A percentile compares a stretch with the other conserved stretches of the same genome.
These are phyloP conservation scores for Sebastes matsubarae DNA, from an alignment of 2,797 vertebrate species.

Conservation along the genomic window DNA sequence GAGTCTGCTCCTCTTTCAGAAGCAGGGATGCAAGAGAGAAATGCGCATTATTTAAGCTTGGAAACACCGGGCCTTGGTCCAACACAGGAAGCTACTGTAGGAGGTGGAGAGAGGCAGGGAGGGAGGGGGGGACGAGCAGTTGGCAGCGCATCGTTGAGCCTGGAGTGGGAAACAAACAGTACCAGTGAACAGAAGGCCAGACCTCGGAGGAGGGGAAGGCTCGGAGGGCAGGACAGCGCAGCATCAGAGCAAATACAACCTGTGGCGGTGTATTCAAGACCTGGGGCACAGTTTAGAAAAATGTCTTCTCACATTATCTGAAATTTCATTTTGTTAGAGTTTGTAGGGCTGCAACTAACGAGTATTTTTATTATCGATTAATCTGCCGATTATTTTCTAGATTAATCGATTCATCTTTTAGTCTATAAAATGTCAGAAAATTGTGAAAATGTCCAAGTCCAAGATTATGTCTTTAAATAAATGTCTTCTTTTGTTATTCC, in stretches of 20 bases:
- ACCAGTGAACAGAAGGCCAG: conserved; percentile 79
- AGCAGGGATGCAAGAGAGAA: conserved; percentile 65
- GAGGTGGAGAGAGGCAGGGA: conserved; percentile 50
- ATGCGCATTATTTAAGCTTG: conserved; percentile 75
- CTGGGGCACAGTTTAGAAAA: background rate
- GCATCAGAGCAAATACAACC: conserved; percentile 58
- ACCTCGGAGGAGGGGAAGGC: conserved; percentile 61
- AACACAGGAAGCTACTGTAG: conserved; percentile 64
- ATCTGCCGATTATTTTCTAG: no score
- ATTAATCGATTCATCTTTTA: no score
- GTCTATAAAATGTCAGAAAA: no score
- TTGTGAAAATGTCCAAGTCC: no score
- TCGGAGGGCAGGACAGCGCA: conserved; percentile 51
- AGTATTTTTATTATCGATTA: no score
- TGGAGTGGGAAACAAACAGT: conserved; percentile 74
- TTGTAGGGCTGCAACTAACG: background rate
- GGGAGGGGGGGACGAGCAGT: conserved; percentile 52
- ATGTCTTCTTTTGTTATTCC: no score
- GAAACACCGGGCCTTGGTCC: conserved; percentile 68
- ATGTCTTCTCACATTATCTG: background rate
- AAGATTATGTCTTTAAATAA: no score
- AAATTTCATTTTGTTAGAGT: background rate
- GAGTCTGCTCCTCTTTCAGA: conserved; percentile 61
- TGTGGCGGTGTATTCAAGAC: conserved; percentile 24
- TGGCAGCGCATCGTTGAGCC: conserved; percentile 67